A percentile compares a stretch with the other conserved stretches of the same genome.
phyloP scores from a whole-genome alignment of 2,113 vertebrate species.

The Neolamprologus falcicula region DNA sequence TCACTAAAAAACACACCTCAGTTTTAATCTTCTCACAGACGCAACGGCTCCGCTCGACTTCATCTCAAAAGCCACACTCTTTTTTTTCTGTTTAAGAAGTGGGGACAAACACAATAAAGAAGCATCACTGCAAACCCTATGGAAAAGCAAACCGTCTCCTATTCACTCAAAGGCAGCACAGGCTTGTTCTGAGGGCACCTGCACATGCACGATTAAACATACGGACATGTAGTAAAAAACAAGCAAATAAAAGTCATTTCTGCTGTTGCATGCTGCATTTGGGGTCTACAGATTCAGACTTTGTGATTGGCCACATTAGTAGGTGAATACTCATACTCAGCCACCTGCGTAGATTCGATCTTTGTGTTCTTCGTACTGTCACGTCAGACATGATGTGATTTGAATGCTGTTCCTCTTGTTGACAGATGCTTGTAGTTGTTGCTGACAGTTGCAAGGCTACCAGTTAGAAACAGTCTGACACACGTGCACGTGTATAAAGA shows the following conservation, averaged over 20 bases:
- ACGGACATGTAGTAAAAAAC: rapidly evolving
- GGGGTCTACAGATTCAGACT: not conserved
- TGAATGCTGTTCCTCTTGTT: not conserved
- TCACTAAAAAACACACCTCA: not conserved
- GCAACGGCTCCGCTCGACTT: not conserved
- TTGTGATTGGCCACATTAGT: not conserved
- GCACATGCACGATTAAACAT: rapidly evolving
- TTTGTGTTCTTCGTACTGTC: not conserved
- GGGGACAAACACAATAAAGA: not conserved
- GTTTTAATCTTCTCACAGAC: not conserved
- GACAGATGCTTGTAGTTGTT: not conserved
- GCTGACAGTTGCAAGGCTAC: not conserved
- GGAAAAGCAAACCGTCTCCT: not conserved
- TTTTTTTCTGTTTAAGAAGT: not conserved
- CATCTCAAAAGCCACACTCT: not conserved
- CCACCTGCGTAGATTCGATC: rapidly evolving
- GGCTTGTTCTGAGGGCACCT: not conserved
- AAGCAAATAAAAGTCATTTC: not conserved
- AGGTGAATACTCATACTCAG: not conserved
- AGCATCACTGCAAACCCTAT: not conserved
- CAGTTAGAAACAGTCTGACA: not conserved
- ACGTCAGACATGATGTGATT: not conserved
- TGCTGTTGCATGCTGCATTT: not conserved
- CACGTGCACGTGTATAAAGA: not conserved
- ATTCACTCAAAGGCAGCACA: not conserved